Conservation (phyloP, 2,888 invertebrate species). For the Dastarcus helophoroides region DNA sequence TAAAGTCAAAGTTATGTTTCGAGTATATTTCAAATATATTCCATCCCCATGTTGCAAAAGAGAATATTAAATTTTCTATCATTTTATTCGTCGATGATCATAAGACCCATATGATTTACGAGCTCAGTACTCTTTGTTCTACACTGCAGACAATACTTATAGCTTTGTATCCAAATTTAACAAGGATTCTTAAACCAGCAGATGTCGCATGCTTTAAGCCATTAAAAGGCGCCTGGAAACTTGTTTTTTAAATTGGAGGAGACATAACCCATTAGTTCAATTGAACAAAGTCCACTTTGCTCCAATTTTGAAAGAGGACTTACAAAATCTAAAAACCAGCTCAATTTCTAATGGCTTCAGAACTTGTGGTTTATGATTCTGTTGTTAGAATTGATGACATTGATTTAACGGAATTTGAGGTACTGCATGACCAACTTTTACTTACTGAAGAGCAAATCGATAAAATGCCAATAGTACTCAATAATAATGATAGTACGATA, state of each 20-base stretch:
- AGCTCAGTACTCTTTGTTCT: conserved; percentile 18
- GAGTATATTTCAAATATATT: conserved; percentile 20
- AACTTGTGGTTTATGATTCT: conserved; percentile 19
- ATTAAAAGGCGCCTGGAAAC: conserved; percentile 18
- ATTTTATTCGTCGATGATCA: conserved; percentile 19
- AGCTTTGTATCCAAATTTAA: conserved; percentile 22
- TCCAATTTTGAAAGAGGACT: conserved; percentile 15
- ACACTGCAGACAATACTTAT: conserved; percentile 21
- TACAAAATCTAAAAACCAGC: conserved; percentile 8
- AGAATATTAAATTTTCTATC: conserved; percentile 13
- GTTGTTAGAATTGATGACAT: too few relatives aligned
- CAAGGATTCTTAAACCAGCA: conserved; percentile 20
- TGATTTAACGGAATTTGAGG: too few relatives aligned
- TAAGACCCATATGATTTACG: conserved; percentile 16
- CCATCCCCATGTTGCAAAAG: conserved; percentile 9
- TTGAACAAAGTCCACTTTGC: conserved; percentile 20
- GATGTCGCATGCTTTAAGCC: conserved; percentile 21
- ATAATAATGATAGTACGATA: too few relatives aligned
- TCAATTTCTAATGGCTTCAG: conserved; percentile 16
- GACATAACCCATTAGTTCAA: conserved; percentile 16
- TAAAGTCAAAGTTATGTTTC: conserved; percentile 19
- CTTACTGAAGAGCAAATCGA: too few relatives aligned
- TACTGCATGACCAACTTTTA: too few relatives aligned
- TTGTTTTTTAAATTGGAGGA: conserved; percentile 16
- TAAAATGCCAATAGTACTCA: too few relatives aligned